Conservation (phyloP, 2,113 vertebrate species). For the Rhinoptilus africanus region DNA sequence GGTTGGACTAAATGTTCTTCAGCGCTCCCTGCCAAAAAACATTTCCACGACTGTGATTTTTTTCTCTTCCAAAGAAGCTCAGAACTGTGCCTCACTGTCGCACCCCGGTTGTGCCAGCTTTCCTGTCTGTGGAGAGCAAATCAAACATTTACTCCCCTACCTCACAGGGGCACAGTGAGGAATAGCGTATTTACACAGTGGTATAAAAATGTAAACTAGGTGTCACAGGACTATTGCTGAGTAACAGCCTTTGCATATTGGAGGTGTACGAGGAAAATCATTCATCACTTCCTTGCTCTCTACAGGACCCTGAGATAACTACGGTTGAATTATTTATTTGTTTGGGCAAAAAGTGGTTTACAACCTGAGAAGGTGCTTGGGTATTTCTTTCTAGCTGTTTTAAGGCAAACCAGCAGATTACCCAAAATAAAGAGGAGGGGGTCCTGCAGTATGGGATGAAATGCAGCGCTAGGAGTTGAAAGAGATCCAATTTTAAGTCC, state of each 20-base stretch:
- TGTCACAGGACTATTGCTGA: not conserved
- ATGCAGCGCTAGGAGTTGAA: not conserved
- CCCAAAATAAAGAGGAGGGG: not conserved
- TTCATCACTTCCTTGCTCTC: accelerated
- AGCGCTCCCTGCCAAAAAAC: not conserved
- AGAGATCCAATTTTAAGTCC: not conserved
- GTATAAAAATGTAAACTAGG: not conserved
- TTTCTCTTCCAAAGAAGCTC: not conserved
- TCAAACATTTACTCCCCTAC: not conserved
- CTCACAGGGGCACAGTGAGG: not conserved
- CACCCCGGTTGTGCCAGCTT: not conserved
- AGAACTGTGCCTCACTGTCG: not conserved
- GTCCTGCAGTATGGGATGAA: not conserved
- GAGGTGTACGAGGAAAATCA: not conserved
- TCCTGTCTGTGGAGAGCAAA: not conserved
- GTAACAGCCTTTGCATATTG: not conserved
- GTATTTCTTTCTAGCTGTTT: not conserved
- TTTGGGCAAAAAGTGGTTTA: not conserved
- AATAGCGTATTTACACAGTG: not conserved
- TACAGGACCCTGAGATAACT: not conserved
- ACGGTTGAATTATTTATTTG: not conserved
- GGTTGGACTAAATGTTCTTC: not conserved
- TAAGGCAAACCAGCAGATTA: not conserved
- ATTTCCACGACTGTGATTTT: not conserved
- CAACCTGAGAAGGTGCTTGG: not conserved